A percentile compares a stretch with the other conserved stretches of the same genome.
phyloP scores from a whole-genome alignment of 2,888 invertebrate species.

The Watsonalla cultraria region DNA sequence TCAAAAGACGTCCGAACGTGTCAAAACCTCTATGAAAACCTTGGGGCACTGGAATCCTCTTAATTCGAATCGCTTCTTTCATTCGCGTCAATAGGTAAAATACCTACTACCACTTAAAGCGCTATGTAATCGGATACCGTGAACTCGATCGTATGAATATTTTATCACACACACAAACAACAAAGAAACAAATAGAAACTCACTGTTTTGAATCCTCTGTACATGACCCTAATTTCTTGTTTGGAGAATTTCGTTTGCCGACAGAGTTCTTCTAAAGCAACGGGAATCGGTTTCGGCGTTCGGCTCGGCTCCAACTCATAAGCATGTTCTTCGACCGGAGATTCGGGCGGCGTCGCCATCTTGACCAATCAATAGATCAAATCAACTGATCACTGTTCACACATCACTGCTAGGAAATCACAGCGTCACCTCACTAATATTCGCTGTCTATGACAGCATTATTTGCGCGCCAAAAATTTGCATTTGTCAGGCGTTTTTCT shows the following conservation, averaged over 20 bases:
- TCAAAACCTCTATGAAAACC: too few species aligned
- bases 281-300: slow-evolving; percentile 89
- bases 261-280: slow-evolving; percentile 93
- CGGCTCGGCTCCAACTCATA: slow-evolving; percentile 90
- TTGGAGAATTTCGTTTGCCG: slow-evolving; percentile 96
- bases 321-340: slow-evolving; percentile 91
- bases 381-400: slow-evolving; percentile 7
- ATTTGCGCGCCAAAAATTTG: slow-evolving; percentile 12
- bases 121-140: too few species aligned
- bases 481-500: slow-evolving; percentile 11
- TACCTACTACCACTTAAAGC: too few species aligned
- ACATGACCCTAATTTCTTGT: slow-evolving; percentile 98
- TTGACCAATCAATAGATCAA: slow-evolving; percentile 16
- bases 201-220: slow-evolving; percentile 97
- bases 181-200: slow-evolving; percentile 30
- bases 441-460: slow-evolving; percentile 9
- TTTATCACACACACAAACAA: too few species aligned
- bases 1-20: too few species aligned
- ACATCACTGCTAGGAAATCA: slow-evolving; percentile 6
- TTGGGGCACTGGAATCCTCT: too few species aligned
- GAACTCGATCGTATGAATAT: too few species aligned
- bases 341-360: slow-evolving; percentile 93
- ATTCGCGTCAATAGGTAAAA: too few species aligned
- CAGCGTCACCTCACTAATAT: not conserved
- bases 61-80: too few species aligned